These are phyloP conservation scores for Macropis europaea DNA, from an alignment of 2,888 invertebrate genomes.

Conservation along the genomic window DNA sequence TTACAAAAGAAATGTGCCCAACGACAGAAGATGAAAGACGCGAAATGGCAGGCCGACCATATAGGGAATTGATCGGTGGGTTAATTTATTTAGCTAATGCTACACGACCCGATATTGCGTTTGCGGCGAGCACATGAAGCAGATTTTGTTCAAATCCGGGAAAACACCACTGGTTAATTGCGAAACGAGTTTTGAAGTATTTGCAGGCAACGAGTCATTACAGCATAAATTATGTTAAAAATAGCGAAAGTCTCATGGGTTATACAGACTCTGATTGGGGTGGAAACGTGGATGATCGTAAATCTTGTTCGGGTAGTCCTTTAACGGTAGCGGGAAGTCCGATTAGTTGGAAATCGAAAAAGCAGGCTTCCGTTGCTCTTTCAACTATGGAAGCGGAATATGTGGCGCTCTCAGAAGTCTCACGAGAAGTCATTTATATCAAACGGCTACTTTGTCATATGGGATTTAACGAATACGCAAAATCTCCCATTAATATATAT, in stretches of 20 bases:
- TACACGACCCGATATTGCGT: slow-evolving; percentile 50
- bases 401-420: slow-evolving; percentile 30
- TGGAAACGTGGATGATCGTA: slow-evolving; percentile 38
- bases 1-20: slow-evolving; percentile 35
- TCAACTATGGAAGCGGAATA: slow-evolving; percentile 38
- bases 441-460: slow-evolving; percentile 22
- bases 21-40: slow-evolving; percentile 17
- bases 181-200: slow-evolving; percentile 49
- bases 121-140: slow-evolving; percentile 45
- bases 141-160: slow-evolving; percentile 36
- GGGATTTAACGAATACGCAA: slow-evolving; percentile 21
- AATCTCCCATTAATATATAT: slow-evolving; percentile 16
- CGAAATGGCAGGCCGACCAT: slow-evolving; percentile 41
- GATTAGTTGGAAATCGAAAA: slow-evolving; percentile 31
- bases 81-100: slow-evolving; percentile 54
- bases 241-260: slow-evolving; percentile 13
- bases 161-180: slow-evolving; percentile 37
- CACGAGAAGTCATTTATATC: slow-evolving; percentile 24
- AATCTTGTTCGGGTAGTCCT: slow-evolving; percentile 42
- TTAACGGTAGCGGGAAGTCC: slow-evolving; percentile 16
- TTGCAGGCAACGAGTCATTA: slow-evolving; percentile 42
- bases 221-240: slow-evolving; percentile 41
- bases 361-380: too few species aligned
- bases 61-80: slow-evolving; percentile 50
- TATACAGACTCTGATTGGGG: slow-evolving; percentile 51